phyloP scores from a whole-genome alignment of 2,113 vertebrate genomes.

The Peromyscus polionotus region DNA sequence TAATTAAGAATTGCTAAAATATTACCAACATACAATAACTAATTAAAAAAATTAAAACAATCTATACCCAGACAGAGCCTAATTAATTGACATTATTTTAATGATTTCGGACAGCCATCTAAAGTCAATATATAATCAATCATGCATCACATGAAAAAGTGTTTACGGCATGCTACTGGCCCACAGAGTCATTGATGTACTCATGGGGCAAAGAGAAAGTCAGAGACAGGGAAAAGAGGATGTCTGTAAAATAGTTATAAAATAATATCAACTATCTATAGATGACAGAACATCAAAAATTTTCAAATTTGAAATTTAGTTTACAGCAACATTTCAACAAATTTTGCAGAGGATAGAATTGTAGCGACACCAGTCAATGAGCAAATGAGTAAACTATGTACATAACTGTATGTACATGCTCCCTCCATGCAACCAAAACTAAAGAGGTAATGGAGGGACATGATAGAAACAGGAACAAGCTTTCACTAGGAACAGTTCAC shows the following conservation, averaged over 20 bases:
- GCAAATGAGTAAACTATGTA: background rate
- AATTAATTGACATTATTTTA: background rate
- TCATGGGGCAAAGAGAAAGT: fast-evolving
- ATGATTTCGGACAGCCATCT: slow-evolving; percentile 4
- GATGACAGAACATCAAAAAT: background rate
- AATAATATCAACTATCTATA: background rate
- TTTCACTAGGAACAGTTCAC: background rate
- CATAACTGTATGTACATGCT: background rate
- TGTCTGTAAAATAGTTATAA: background rate
- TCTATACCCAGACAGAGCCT: background rate
- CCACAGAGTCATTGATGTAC: background rate
- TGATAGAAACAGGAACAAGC: background rate
- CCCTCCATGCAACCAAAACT: background rate
- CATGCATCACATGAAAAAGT: background rate
- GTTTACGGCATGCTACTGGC: slow-evolving; percentile 4
- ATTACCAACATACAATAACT: background rate
- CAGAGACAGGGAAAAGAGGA: background rate
- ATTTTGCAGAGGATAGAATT: background rate
- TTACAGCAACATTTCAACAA: background rate
- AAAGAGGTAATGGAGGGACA: background rate
- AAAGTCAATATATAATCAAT: slow-evolving; percentile 3
- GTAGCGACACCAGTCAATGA: background rate
- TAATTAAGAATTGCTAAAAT: slow-evolving; percentile 6
- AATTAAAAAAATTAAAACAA: background rate
- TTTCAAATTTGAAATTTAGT: slow-evolving; percentile 8